These are phyloP conservation scores for Ptychadena robeensis DNA, from an alignment of 2,797 vertebrate genomes.

Conservation along the genomic window DNA sequence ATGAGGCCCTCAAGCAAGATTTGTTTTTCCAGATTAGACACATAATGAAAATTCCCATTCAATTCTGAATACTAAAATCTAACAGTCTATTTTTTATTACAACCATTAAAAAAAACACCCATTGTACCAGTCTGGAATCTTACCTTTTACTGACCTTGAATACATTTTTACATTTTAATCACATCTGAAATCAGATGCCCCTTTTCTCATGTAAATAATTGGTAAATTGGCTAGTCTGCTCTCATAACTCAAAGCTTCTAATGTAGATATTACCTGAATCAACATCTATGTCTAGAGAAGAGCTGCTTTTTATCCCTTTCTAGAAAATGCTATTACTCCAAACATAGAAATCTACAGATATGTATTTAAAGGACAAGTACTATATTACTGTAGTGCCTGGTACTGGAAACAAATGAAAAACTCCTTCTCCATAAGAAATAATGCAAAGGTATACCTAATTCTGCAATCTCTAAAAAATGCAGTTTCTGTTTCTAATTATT, in stretches of 20 bases:
- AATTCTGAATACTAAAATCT: background rate
- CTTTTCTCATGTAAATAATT: constrained; percentile 37
- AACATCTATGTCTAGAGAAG: background rate
- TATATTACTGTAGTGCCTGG: no score
- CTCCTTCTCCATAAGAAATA: no score
- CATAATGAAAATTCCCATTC: background rate
- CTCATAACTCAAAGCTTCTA: constrained; percentile 29
- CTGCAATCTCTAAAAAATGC: no score
- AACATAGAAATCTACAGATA: no score
- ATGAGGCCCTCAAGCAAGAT: no score
- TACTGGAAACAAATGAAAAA: no score
- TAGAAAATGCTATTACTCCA: background rate
- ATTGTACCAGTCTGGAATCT: background rate
- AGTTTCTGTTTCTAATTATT: no score
- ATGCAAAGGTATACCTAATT: no score
- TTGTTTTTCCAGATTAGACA: no score
- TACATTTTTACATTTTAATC: constrained; percentile 25
- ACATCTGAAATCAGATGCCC: background rate
- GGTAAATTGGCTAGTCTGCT: constrained; percentile 22
- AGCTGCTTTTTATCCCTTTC: constrained; percentile 1
- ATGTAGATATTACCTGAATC: background rate
- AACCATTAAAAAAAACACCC: background rate
- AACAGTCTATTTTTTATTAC: background rate
- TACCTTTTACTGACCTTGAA: constrained; percentile 20
- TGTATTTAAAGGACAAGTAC: no score